These are phyloP conservation scores for Punctoribates punctum DNA, from an alignment of 2,888 invertebrate species.

Conservation along the genomic window DNA sequence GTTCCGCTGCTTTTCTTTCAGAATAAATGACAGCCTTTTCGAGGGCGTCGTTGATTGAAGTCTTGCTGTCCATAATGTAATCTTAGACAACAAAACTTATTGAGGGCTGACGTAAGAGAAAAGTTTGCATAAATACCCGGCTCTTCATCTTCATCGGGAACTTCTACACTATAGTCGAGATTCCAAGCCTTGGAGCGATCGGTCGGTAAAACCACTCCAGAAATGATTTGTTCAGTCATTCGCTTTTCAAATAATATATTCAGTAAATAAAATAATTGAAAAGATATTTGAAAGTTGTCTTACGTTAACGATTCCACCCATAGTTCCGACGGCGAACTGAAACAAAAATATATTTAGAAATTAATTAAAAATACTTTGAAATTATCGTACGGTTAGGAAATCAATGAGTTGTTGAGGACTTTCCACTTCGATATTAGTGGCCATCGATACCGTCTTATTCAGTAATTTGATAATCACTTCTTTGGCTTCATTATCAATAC, in stretches of 20 bases:
- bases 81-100: conserved; percentile 41
- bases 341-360: conserved; percentile 33
- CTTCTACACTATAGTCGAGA: conserved; percentile 49
- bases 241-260: conserved; percentile 44
- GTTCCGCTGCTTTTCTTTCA: conserved; percentile 48
- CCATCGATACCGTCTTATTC: conserved; percentile 48
- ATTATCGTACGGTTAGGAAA: conserved; percentile 40
- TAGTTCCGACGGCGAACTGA: conserved; percentile 50
- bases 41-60: conserved; percentile 49
- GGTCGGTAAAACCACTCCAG: conserved; percentile 49
- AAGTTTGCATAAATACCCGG: conserved; percentile 28
- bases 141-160: conserved; percentile 48
- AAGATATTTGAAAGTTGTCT: conserved; percentile 40
- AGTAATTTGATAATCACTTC: conserved; percentile 48
- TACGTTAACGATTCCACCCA: conserved; percentile 50
- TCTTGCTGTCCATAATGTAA: conserved; percentile 49
- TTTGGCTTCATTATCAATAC: conserved; percentile 49
- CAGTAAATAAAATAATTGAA: not conserved
- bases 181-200: conserved; percentile 49
- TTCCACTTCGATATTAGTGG: conserved; percentile 48
- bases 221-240: conserved; percentile 49
- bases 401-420: conserved; percentile 49
- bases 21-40: conserved; percentile 48
- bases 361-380: not conserved
- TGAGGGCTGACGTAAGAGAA: not conserved